A percentile compares a stretch with the other conserved stretches of the same genome.
These are phyloP conservation scores for Cremastinae sp. DNA, from an alignment of 2,888 invertebrate genomes.

Conservation along the genomic window DNA sequence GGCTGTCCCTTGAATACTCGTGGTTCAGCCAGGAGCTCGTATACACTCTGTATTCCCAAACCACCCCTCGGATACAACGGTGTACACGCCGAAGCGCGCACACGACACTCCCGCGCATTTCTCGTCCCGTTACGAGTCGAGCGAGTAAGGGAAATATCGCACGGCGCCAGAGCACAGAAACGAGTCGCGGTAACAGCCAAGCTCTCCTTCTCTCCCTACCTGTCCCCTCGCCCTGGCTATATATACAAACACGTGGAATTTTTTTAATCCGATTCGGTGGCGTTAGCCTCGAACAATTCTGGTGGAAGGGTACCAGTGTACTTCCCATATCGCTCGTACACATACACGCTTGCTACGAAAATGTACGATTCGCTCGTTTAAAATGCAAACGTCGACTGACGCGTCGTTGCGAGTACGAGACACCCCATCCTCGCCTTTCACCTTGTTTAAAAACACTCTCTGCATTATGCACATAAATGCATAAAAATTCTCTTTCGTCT, in stretches of 20 bases:
- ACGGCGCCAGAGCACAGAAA: constrained; percentile 51
- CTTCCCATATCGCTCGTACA: constrained; percentile 23
- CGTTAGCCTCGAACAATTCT: constrained; percentile 55
- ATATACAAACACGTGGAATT: constrained; percentile 64
- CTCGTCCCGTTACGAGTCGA: constrained; percentile 60
- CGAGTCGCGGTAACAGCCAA: constrained; percentile 55
- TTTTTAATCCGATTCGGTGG: constrained; percentile 72
- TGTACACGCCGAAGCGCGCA: constrained; percentile 43
- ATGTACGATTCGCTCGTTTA: constrained; percentile 66
- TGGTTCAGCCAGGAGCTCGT: constrained; percentile 33
- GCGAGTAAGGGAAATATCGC: constrained; percentile 63
- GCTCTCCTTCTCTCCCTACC: constrained; percentile 19
- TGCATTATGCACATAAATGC: constrained; percentile 16
- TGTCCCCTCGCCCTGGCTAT: not conserved
- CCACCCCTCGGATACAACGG: constrained; percentile 42
- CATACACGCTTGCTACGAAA: constrained; percentile 39
- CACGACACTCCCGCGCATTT: constrained; percentile 56
- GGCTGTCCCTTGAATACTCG: constrained; percentile 28
- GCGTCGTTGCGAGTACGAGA: constrained; percentile 47
- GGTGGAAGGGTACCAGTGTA: constrained; percentile 34
- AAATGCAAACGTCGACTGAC: constrained; percentile 72
- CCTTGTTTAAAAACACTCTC: constrained; percentile 50
- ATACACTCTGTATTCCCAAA: constrained; percentile 41
- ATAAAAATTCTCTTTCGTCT: constrained; percentile 7
- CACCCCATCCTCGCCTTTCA: constrained; percentile 3